Evolutionary conservation across 2,113 vertebrate species (phyloP).

Genomic region (Apodemus sylvaticus): DNA sequence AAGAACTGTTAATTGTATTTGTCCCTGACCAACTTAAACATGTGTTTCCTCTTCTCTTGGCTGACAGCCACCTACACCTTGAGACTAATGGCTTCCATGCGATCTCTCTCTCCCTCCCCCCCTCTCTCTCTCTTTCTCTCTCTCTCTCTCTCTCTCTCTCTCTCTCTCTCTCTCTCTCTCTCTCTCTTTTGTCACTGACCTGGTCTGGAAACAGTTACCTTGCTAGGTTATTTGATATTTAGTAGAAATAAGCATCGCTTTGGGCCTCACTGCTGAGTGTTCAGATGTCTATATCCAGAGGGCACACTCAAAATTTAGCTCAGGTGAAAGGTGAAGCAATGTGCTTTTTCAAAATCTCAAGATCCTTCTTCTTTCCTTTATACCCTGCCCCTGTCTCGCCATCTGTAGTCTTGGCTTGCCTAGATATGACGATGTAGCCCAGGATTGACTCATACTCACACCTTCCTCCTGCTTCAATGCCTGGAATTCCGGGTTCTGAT

Average conservation of each 20-base stretch:
- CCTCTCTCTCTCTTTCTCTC: no score
- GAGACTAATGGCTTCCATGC: constrained; percentile 27
- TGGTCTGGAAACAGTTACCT: constrained; percentile 5
- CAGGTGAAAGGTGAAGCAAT: neutral
- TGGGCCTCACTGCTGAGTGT: neutral
- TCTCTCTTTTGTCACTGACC: constrained; percentile 27
- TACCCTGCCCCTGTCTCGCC: neutral
- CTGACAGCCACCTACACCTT: constrained; percentile 25
- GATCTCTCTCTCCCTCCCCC: no score
- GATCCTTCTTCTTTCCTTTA: neutral
- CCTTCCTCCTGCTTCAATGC: neutral
- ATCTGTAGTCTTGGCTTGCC: neutral
- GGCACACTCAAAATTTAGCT: neutral
- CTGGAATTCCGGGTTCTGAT: neutral
- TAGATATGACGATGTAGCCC: no score
- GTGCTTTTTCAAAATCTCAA: neutral
- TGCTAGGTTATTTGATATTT: neutral
- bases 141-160: no score
- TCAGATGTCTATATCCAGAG: neutral
- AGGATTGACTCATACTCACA: neutral
- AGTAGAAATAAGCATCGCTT: constrained; percentile 3
- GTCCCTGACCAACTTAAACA: constrained; percentile 56
- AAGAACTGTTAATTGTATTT: constrained; percentile 56
- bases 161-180: no score
- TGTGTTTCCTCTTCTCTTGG: constrained; percentile 71